Evolutionary conservation across 1,140 invertebrate species (phyloP), one percentile per base, ranked within the genome.

Genomic region (Thaumatotibia leucotreta): DNA sequence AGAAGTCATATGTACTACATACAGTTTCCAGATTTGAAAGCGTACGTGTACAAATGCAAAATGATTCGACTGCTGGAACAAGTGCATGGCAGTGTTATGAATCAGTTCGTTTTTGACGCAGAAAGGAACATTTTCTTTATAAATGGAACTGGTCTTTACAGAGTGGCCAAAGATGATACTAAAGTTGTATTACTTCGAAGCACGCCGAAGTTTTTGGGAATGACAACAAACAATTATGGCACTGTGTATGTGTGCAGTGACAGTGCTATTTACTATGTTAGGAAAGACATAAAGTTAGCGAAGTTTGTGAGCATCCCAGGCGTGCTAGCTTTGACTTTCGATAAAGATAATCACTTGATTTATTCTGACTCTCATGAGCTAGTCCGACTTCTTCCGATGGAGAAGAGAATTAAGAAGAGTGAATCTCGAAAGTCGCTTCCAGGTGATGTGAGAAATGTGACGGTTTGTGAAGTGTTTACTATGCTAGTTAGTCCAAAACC

Each of bases 41-140:
- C 79, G 0, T 86, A 80, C 65, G 80, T 69, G 39, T 88, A 88
- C 52, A 65, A 72, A 1, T 79, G 86, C 22, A 80, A 68, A 22
- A 70, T 73, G 8, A 33, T 87, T 0, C 81, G 70, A 62, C 31
- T 64, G 1, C 22, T 86, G 8, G 61, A 27, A 0, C 64, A 76
- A 23, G 32, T 86, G 4, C 70, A 49, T 22, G 72, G 69, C 6
- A 69, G 69, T 3, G 69, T 69, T 0, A 70, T 88, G 0, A 83
- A 89, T 62, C 86, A 89, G 27, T 86, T 88, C 39, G 76, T 88
- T 0, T 76, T 85, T n/a, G 86, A 89, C 68, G 54, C 67, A 4
- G 71, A 80, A 24, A 69, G 80, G 8, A 84, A 88, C 33, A 73
- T 84, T 10, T 85, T 82, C 50, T 89, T 86, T 35, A 88, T 86